Conservation (phyloP, 2,797 vertebrate genomes). For the Ara ararauna region DNA sequence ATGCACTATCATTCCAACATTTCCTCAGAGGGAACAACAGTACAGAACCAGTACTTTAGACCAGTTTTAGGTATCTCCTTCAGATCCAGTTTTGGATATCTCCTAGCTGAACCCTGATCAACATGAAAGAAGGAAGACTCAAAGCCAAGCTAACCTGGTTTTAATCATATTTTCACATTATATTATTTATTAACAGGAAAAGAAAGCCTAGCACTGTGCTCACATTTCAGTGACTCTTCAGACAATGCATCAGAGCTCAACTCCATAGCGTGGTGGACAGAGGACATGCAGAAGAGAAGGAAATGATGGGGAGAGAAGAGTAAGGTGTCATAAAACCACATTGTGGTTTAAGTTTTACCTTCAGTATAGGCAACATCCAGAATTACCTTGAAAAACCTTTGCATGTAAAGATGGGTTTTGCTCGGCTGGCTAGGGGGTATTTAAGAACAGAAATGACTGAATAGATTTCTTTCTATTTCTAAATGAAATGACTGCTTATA, state of each 20-base stretch:
- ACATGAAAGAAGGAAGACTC: neutral
- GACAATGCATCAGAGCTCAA: neutral
- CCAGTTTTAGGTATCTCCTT: neutral
- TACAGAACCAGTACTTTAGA: neutral
- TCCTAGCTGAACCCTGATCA: neutral
- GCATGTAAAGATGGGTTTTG: neutral
- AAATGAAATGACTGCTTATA: neutral
- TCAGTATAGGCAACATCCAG: neutral
- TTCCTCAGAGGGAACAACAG: neutral
- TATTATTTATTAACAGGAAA: neutral
- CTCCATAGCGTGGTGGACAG: neutral
- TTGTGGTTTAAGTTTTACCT: neutral
- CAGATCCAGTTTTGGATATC: neutral
- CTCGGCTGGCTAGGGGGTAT: neutral
- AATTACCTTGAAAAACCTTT: neutral
- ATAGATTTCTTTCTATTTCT: neutral
- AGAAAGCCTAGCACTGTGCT: neutral
- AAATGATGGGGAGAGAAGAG: neutral
- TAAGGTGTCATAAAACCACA: neutral
- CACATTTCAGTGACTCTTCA: neutral
- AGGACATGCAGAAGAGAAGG: neutral
- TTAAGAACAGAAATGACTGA: neutral
- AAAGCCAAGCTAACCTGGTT: neutral
- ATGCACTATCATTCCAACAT: fast-evolving
- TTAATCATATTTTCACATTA: neutral